phyloP scores from a whole-genome alignment of 2,797 vertebrate species.

The Alcedo quadribrachys region DNA sequence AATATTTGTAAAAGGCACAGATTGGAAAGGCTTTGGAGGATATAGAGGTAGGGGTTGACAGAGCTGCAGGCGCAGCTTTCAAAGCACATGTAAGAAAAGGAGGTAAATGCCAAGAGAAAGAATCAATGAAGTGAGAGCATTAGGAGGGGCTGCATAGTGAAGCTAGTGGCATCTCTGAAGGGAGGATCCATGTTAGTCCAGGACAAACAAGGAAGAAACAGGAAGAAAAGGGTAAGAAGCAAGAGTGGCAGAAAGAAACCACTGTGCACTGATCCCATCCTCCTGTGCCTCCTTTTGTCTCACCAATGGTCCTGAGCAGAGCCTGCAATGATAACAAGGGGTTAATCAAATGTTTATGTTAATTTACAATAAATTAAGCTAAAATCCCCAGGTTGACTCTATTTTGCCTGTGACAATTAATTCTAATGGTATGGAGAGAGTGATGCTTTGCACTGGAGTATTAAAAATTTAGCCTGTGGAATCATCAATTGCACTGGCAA shows the following conservation, averaged over 20 bases:
- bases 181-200: rapidly evolving
- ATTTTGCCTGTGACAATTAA: neutral
- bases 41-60: rapidly evolving
- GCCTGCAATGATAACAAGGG: rapidly evolving
- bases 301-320: neutral
- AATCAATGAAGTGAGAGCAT: neutral
- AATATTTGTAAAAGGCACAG: neutral
- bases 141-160: neutral
- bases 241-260: neutral
- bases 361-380: neutral
- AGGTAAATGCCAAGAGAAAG: neutral
- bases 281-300: neutral
- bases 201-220: neutral
- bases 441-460: neutral
- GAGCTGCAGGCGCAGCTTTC: neutral
- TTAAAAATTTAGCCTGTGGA: neutral
- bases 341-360: neutral
- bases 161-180: neutral
- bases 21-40: neutral
- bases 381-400: neutral
- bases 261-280: neutral
- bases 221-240: neutral
- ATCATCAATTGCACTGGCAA: neutral
- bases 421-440: neutral
- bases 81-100: neutral